Conservation (phyloP, 2,113 vertebrate genomes). For the Tinamus guttatus region DNA sequence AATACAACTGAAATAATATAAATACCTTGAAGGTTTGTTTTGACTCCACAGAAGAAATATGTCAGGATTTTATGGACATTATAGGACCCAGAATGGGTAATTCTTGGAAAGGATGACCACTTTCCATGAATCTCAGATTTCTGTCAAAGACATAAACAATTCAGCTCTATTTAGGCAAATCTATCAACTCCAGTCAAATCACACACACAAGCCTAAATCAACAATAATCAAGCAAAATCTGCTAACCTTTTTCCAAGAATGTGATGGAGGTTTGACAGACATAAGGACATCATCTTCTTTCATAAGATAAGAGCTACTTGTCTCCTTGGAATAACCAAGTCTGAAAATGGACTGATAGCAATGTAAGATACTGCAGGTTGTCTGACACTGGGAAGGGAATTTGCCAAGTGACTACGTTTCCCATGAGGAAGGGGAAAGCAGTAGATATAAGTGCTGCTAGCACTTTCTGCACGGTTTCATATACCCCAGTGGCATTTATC, state of each 20-base stretch:
- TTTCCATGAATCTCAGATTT: background rate
- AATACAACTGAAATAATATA: background rate
- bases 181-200: background rate
- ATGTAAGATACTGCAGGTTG: background rate
- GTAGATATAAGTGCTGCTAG: background rate
- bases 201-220: background rate
- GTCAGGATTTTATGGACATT: background rate
- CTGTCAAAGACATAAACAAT: background rate
- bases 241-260: background rate
- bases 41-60: background rate
- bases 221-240: background rate
- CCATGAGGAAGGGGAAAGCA: background rate
- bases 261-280: background rate
- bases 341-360: background rate
- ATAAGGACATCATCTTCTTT: background rate
- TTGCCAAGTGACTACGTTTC: background rate
- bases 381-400: background rate
- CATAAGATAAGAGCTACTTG: background rate
- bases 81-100: background rate
- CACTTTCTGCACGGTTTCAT: background rate
- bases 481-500: background rate
- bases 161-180: background rate
- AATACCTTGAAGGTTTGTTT: background rate
- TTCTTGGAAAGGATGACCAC: background rate
- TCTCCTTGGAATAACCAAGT: background rate